Evolutionary conservation across 2,888 invertebrate genomes (phyloP).

Genomic region (Zonitis immaculata): DNA sequence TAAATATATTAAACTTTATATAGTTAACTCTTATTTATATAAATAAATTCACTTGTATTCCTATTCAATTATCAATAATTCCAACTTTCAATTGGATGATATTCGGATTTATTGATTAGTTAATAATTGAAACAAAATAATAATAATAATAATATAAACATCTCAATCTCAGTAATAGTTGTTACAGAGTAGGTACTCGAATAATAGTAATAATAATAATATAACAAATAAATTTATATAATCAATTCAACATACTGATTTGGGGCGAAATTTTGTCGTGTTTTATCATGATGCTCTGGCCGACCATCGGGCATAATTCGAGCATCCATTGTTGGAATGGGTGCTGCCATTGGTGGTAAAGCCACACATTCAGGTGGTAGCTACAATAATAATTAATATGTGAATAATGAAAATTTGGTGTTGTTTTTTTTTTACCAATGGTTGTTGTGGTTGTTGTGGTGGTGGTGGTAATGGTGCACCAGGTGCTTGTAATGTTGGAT

Average conservation of each 20-base stretch:
- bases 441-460: constrained; percentile 43
- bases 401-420: neutral
- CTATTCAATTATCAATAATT: too few species aligned
- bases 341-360: constrained; percentile 37
- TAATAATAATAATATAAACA: too few species aligned
- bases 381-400: constrained; percentile 34
- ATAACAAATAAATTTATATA: constrained; percentile 34
- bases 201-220: neutral
- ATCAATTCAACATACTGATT: constrained; percentile 46
- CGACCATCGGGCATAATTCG: constrained; percentile 38
- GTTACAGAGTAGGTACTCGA: constrained; percentile 4
- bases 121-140: neutral
- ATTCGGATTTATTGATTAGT: constrained; percentile 16
- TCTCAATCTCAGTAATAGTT: constrained; percentile 2
- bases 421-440: constrained; percentile 32
- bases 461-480: constrained; percentile 31
- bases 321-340: constrained; percentile 40
- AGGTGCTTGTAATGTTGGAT: constrained; percentile 56
- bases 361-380: constrained; percentile 46
- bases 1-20: constrained; percentile 33
- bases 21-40: constrained; percentile 25
- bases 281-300: constrained; percentile 40
- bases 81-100: constrained; percentile 13
- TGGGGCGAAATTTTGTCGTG: constrained; percentile 37
- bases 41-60: too few species aligned